Evolutionary conservation across 2,797 vertebrate species (phyloP).

Genomic region (Poecile montanus): DNA sequence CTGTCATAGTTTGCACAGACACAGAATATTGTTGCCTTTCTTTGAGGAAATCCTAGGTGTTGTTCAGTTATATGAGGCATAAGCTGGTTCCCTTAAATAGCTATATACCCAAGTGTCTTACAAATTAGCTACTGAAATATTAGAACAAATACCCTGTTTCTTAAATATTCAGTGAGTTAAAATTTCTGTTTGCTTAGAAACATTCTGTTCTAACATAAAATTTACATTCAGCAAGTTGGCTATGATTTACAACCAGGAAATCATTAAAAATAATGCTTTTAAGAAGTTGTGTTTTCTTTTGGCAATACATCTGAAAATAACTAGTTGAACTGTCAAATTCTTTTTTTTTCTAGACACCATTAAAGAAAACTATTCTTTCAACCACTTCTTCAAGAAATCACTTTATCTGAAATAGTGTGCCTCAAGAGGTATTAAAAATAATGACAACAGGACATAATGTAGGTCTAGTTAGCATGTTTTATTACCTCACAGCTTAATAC

Average conservation of each 20-base stretch:
- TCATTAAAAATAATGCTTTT: background rate
- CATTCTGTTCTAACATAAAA: background rate
- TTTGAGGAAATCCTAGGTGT: background rate
- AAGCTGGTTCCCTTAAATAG: background rate
- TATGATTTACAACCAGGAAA: background rate
- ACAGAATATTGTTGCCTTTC: background rate
- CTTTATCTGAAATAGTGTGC: background rate
- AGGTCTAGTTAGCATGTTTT: constrained; percentile 15
- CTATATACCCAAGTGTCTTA: background rate
- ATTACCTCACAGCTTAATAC: constrained; percentile 61
- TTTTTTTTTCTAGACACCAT: background rate
- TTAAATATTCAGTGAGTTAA: background rate
- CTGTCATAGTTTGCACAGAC: background rate
- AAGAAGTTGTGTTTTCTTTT: background rate
- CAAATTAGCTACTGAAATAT: background rate
- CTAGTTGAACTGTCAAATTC: background rate
- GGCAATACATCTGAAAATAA: background rate
- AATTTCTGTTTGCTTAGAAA: background rate
- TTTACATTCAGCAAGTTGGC: background rate
- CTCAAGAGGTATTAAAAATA: constrained; percentile 9
- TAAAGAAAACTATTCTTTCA: background rate
- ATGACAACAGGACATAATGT: background rate
- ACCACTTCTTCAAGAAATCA: background rate
- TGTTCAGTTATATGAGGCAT: background rate
- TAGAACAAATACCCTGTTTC: background rate